Evolutionary conservation across 1,140 invertebrate genomes (phyloP), one percentile per base, ranked within the genome.

Genomic region (Palaemon carinicauda): DNA sequence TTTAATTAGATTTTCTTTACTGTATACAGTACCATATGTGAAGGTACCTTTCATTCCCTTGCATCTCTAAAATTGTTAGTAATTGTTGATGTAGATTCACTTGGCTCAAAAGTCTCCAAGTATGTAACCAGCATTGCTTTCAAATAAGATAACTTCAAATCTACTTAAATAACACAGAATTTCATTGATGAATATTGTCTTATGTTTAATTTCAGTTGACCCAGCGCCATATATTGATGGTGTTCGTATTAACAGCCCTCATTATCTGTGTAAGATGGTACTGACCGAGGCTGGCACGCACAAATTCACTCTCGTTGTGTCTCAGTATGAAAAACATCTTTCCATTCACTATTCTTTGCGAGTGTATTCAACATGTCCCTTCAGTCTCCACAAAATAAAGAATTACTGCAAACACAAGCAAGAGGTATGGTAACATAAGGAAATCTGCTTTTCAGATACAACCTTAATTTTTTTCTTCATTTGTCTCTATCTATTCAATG

Each of bases 291-390:
- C 92, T 53, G 94, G 93, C 87, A 91, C 93, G 12, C 93, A 94
- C 71, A 92, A 93, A 19, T 98, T 95, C 90, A 98, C 96, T 0
- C 92, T 98, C 1, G 96, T 98, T 2, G 93, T 98, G 56, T 98
- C 97, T 0, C 97, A 99, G 91, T 99, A 98, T 91, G 97, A 98
- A 91, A 99, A 99, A 92, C 96, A 94, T 69, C 94, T 95, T 80
- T 98, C 97, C 1, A 99, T 99, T 90, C 95, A 96, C 92, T 99
- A 98, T 91, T 98, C 97, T 1, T 92, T 99, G 27, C 92, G 97
- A 14, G 96, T 95, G 4, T 99, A 97, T 91, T 94, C 95, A 0
- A 97, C 96, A 0, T 95, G 95, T 90, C 95, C 96, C 10, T 98
- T 99, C 91, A 92, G 91, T 0, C 92, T 99, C 88, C 94, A 92